Conservation (phyloP, 2,888 invertebrate genomes). For the Yponomeuta sedellus region DNA sequence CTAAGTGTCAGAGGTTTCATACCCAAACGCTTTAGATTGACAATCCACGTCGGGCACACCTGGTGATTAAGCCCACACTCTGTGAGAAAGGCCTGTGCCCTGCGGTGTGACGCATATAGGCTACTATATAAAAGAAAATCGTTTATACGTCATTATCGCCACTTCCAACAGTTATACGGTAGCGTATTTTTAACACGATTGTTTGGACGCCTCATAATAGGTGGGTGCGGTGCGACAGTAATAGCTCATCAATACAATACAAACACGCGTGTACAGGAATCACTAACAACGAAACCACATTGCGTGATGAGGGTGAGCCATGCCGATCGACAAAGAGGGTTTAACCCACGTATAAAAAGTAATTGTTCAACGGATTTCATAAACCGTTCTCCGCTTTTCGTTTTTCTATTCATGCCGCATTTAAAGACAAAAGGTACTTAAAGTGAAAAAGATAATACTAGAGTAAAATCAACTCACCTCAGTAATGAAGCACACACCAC, state of each 20-base stretch:
- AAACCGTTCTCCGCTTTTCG: neutral
- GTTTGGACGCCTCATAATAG: neutral
- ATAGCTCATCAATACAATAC: neutral
- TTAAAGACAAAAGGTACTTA: no score
- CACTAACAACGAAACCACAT: neutral
- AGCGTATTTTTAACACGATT: neutral
- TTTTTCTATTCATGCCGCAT: neutral
- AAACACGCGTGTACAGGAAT: neutral
- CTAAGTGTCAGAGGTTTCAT: no score
- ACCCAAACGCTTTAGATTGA: no score
- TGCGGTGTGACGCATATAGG: no score
- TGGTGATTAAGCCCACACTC: no score
- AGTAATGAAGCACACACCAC: neutral
- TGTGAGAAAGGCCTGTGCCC: no score
- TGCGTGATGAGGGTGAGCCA: conserved; percentile 6
- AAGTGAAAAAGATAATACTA: neutral
- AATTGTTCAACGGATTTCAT: neutral
- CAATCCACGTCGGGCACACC: no score
- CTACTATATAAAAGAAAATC: no score
- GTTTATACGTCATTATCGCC: no score
- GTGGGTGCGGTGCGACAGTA: neutral
- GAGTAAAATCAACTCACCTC: neutral
- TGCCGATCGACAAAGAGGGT: neutral
- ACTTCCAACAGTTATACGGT: neutral
- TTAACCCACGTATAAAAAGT: neutral